Evolutionary conservation across 2,797 vertebrate species (phyloP).

Genomic region (Melanotaenia boesemani): DNA sequence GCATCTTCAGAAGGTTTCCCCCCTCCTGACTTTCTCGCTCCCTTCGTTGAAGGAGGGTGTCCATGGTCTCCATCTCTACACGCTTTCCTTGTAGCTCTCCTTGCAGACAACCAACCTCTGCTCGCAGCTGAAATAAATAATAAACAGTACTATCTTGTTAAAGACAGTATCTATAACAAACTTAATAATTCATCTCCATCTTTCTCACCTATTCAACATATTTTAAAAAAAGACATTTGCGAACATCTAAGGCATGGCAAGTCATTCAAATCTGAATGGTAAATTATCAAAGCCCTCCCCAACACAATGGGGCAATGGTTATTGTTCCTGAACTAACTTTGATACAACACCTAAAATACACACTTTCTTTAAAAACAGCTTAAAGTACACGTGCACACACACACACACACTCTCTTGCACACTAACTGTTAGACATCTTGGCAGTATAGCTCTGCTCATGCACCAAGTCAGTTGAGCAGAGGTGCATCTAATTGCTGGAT

Average conservation of each 20-base stretch:
- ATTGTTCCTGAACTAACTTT: neutral
- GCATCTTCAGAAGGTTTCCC: conserved; percentile 88
- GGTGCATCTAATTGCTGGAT: neutral
- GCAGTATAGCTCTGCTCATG: neutral
- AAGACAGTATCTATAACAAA: neutral
- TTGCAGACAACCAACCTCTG: conserved; percentile 83
- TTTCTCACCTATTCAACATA: neutral
- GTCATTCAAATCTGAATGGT: conserved; percentile 3
- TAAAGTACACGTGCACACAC: neutral
- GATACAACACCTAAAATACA: neutral
- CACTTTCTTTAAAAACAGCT: neutral
- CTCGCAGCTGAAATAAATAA: conserved; percentile 81
- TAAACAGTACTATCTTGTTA: neutral
- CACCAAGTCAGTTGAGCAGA: conserved; percentile 7
- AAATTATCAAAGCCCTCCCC: neutral
- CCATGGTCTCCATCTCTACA: conserved; percentile 87
- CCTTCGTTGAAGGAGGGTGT: conserved; percentile 84
- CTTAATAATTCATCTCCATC: neutral
- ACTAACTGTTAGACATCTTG: conserved; percentile 7
- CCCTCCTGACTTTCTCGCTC: conserved; percentile 90
- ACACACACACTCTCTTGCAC: neutral
- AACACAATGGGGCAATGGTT: neutral
- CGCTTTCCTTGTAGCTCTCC: conserved; percentile 82
- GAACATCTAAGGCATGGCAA: conserved; percentile 1
- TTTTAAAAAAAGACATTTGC: neutral